Base-by-base conservation (phyloP, 2,888 invertebrate species). In the Phengaris arion region DNA sequence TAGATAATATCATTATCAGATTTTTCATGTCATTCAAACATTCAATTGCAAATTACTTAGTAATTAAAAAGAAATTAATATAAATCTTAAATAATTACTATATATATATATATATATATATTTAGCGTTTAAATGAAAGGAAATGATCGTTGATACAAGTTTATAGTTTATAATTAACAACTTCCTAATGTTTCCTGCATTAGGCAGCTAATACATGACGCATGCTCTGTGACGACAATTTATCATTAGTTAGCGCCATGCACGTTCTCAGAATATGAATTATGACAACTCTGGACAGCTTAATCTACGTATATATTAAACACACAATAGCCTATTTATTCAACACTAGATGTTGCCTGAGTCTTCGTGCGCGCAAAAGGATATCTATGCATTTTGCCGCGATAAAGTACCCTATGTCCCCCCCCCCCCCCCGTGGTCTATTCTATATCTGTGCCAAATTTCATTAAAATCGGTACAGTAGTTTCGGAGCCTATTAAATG, bases 201-300 rank as follows among this genome's bases (percentile, higher is more conserved):
- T 22, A 22, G 22, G 22, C 22, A 45, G 64, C 35, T 12, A 64
- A 35, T 4, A 52, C 64, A 64, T 64, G 64, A 64, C 64, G 64
- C 64, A 64, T 64, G 35, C 12, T 59, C 59, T 64, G 13, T 64
- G 64, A 64, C 64, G 64, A 64, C 64, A 64, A 12, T 5, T 35
- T 10, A 64, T 64, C 59, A 64, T 64, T 64, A 64, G 59, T 64
- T 22, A 64, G 59, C 59, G 10, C 59, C 59, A 64, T 45, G 35
- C 13, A 45, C 35, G 22, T 45, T 12, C 52, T 45, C 64, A 12
- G 15, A 59, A 59, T 45, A 45, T 45, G 12, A 45, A 45, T 45
- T 64, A 64, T 64, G 35, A 45, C 13, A 64, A 64, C 64, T 64
- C 13, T 59, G 15, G 59, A 64, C 13, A 45, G 12, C 35, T 64